Evolutionary conservation across 2,797 vertebrate genomes (phyloP).

Genomic region (Microctenopoma stevenorrisi): DNA sequence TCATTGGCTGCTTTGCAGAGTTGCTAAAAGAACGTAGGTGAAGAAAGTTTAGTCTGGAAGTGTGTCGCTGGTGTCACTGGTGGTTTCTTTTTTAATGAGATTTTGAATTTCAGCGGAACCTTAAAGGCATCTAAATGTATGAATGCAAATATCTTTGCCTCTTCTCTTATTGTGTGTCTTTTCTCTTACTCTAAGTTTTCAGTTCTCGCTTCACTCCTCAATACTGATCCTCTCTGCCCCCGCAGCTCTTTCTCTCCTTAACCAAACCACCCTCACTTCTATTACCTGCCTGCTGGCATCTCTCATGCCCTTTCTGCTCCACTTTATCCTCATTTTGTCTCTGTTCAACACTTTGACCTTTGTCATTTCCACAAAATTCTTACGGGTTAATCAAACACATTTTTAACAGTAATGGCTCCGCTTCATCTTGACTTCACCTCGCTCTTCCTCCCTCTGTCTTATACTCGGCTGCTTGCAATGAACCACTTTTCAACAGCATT

Average conservation of each 20-base stretch:
- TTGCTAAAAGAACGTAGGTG: too few relatives aligned
- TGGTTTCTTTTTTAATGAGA: too few relatives aligned
- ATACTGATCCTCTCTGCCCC: neutral
- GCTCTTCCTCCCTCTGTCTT: neutral
- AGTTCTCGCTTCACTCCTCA: neutral
- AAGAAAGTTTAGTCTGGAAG: too few relatives aligned
- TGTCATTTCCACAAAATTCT: slow-evolving; percentile 14
- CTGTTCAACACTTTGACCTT: slow-evolving; percentile 41
- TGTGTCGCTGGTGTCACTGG: too few relatives aligned
- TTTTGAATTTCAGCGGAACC: too few relatives aligned
- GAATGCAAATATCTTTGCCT: too few relatives aligned
- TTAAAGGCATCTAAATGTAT: neutral
- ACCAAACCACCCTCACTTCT: slow-evolving; percentile 7
- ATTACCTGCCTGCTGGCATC: neutral
- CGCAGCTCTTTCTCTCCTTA: neutral
- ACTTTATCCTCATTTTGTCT: slow-evolving; percentile 33
- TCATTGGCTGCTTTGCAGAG: too few relatives aligned
- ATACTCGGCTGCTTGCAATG: neutral
- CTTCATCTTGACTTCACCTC: slow-evolving; percentile 12
- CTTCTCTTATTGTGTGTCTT: too few relatives aligned
- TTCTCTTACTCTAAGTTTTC: too few relatives aligned
- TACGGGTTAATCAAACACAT: slow-evolving; percentile 15
- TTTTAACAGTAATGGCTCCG: slow-evolving; percentile 23
- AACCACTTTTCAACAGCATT: slow-evolving; percentile 1
- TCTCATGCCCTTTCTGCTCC: neutral